These are phyloP conservation scores for Zoanthus gigantus DNA, from an alignment of 92 coral and sea anemone species.

Conservation along the genomic window DNA sequence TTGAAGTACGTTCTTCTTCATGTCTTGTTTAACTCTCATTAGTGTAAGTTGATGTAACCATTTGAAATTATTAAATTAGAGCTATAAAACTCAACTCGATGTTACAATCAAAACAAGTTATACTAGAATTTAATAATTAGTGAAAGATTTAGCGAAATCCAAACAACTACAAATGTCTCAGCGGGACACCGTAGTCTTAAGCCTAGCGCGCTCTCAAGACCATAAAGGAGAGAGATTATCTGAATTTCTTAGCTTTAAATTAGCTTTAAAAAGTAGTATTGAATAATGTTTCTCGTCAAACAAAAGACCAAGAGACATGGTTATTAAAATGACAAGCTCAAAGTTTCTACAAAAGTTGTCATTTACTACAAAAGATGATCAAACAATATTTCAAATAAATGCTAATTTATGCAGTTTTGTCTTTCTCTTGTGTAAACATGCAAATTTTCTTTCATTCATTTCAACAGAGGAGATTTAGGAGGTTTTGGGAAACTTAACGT, in stretches of 20 bases:
- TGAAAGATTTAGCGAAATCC: not conserved
- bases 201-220: not conserved
- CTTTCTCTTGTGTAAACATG: constrained; percentile 69
- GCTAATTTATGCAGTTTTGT: constrained; percentile 78
- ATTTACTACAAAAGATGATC: constrained; percentile 54
- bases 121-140: not conserved
- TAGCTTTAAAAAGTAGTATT: not conserved
- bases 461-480: constrained; percentile 60
- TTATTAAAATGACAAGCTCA: constrained; percentile 8
- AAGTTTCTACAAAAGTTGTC: constrained; percentile 33
- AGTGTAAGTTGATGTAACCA: constrained; percentile 19
- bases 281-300: not conserved
- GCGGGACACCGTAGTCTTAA: not conserved
- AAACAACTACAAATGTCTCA: not conserved
- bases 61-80: constrained; percentile 22
- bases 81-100: constrained; percentile 9
- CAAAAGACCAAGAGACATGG: constrained; percentile 1
- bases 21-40: constrained; percentile 21
- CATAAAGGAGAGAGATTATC: not conserved
- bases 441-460: constrained; percentile 72
- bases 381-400: constrained; percentile 59
- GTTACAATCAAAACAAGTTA: constrained; percentile 24
- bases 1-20: not conserved
- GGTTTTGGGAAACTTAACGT: constrained; percentile 33
- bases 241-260: not conserved